Conservation (phyloP, 2,113 vertebrate genomes). For the Psettodes erumei region DNA sequence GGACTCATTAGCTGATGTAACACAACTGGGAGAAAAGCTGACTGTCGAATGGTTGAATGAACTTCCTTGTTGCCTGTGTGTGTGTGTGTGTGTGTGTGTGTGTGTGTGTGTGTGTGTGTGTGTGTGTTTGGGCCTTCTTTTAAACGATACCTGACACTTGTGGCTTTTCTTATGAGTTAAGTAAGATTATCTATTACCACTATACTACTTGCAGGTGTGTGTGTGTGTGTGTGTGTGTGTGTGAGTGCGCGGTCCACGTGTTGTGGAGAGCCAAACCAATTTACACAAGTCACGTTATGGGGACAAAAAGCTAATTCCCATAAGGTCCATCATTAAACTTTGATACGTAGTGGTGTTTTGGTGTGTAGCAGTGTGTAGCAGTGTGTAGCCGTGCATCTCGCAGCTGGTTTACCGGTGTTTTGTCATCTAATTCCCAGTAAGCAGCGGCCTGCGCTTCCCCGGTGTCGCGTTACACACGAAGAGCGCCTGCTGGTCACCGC, state of each 20-base stretch:
- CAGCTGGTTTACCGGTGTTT: constrained; percentile 50
- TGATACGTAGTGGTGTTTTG: not conserved
- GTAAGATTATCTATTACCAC: constrained; percentile 16
- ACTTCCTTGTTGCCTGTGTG: not conserved
- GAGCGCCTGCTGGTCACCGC: constrained; percentile 10
- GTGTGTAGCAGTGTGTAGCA: too few relatives aligned
- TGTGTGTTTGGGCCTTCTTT: not conserved
- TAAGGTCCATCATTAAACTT: too few relatives aligned
- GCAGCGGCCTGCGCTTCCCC: constrained; percentile 10
- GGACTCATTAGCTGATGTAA: too few relatives aligned
- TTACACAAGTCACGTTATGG: too few relatives aligned
- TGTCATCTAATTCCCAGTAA: constrained; percentile 34
- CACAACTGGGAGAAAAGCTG: too few relatives aligned
- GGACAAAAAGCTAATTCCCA: too few relatives aligned
- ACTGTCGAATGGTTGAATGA: not conserved
- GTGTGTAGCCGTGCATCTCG: too few relatives aligned
- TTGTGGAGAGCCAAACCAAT: too few relatives aligned
- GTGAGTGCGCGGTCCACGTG: not conserved
- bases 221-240: constrained; percentile 6
- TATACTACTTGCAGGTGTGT: too few relatives aligned
- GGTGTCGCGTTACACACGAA: constrained; percentile 41
- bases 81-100: too few relatives aligned
- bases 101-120: not conserved
- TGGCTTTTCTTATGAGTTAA: constrained; percentile 5
- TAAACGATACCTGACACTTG: constrained; percentile 40